Conservation (phyloP, 2,797 vertebrate genomes). For the Sebastes alutus region DNA sequence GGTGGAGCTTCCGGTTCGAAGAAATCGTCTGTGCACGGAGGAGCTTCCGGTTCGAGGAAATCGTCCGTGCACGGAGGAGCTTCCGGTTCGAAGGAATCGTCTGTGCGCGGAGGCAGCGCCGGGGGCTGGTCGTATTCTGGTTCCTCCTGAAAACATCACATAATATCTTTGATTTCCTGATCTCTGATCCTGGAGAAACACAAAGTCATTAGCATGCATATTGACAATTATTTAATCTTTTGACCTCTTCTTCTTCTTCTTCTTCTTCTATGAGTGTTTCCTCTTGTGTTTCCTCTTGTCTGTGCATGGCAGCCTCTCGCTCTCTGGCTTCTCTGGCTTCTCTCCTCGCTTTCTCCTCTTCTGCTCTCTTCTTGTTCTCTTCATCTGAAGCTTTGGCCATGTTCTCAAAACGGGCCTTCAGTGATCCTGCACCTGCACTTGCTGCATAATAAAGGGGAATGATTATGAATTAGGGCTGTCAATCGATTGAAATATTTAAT, state of each 20-base stretch:
- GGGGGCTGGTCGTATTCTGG: slow-evolving; percentile 82
- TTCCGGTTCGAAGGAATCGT: slow-evolving; percentile 35
- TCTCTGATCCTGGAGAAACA: neutral
- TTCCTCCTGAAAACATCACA: slow-evolving; percentile 57
- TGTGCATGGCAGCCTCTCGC: slow-evolving; percentile 66
- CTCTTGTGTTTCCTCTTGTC: slow-evolving; percentile 75
- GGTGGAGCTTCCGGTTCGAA: slow-evolving; percentile 62
- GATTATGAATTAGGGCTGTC: neutral
- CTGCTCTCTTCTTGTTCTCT: slow-evolving; percentile 84
- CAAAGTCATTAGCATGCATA: no score
- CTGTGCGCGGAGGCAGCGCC: slow-evolving; percentile 80
- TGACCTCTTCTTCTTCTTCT: neutral
- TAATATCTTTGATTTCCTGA: neutral
- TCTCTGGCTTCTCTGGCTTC: slow-evolving; percentile 82
- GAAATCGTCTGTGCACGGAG: slow-evolving; percentile 74
- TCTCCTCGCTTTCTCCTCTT: slow-evolving; percentile 82
- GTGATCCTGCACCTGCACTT: slow-evolving; percentile 84
- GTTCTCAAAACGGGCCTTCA: slow-evolving; percentile 91
- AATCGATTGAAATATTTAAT: no score
- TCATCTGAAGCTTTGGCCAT: slow-evolving; percentile 88
- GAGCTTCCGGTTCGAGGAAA: slow-evolving; percentile 43
- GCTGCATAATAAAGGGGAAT: slow-evolving; percentile 62
- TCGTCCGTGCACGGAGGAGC: slow-evolving; percentile 50
- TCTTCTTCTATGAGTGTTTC: slow-evolving; percentile 29
- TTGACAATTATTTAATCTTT: neutral